These are phyloP conservation scores for Bombyx huttoni DNA, from an alignment of 2,888 invertebrate genomes.

Conservation along the genomic window DNA sequence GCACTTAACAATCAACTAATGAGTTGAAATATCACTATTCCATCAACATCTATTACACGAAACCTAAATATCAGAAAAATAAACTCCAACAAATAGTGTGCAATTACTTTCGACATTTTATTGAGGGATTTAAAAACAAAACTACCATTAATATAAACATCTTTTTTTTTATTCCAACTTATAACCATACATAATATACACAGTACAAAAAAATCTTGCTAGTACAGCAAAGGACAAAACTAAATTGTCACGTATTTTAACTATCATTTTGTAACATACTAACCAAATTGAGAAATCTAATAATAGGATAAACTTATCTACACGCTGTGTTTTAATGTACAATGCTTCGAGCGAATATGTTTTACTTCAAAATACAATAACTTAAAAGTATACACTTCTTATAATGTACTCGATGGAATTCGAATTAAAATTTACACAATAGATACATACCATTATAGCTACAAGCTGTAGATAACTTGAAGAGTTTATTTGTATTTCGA, in stretches of 20 bases:
- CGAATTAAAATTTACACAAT: conserved; percentile 70
- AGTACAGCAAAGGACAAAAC: conserved; percentile 70
- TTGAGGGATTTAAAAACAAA: conserved; percentile 20
- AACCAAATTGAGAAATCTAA: conserved; percentile 69
- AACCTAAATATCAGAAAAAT: no score
- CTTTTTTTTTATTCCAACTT: conserved; percentile 73
- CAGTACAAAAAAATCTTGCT: conserved; percentile 85
- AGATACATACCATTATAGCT: conserved; percentile 69
- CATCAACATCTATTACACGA: no score
- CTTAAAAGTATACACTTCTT: conserved; percentile 69
- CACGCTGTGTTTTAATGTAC: conserved; percentile 67
- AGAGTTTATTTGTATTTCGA: conserved; percentile 70
- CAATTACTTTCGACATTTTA: neutral
- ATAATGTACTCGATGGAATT: conserved; percentile 72
- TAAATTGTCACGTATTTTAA: conserved; percentile 63
- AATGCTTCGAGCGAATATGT: conserved; percentile 70
- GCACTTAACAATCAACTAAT: no score
- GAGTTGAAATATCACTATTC: no score
- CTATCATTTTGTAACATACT: conserved; percentile 59
- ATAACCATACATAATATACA: conserved; percentile 86
- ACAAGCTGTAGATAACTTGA: conserved; percentile 66
- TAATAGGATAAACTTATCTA: conserved; percentile 70
- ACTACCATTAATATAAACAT: conserved; percentile 64
- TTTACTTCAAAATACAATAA: conserved; percentile 62
- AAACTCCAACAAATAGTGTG: no score